These are phyloP conservation scores for Silurus glanis DNA, from an alignment of 2,113 vertebrate species.

Conservation along the genomic window DNA sequence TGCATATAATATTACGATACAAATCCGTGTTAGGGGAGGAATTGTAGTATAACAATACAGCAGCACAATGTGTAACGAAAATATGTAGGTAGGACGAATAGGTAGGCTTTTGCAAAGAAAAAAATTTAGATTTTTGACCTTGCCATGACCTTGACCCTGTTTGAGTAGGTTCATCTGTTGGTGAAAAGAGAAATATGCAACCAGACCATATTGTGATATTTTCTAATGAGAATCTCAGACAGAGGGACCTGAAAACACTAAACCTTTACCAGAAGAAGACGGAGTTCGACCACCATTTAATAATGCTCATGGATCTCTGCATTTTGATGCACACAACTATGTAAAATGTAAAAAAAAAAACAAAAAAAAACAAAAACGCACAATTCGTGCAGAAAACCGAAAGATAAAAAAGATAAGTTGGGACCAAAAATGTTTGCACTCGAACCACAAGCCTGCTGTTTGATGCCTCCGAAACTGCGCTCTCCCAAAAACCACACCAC, in stretches of 20 bases:
- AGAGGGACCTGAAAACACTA: not conserved
- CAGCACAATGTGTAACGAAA: no score
- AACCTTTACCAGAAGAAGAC: not conserved
- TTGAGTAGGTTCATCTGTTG: not conserved
- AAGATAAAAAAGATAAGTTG: not conserved
- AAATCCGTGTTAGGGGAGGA: no score
- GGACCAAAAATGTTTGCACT: not conserved
- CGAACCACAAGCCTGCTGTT: not conserved
- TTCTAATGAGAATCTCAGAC: not conserved
- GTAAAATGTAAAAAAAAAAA: not conserved
- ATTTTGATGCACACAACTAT: not conserved
- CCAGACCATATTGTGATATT: not conserved
- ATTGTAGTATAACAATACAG: no score
- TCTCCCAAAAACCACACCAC: conserved; percentile 25
- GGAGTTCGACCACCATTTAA: not conserved
- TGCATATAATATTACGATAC: no score
- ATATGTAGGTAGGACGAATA: no score
- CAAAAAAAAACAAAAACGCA: no score
- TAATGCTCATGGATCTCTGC: not conserved
- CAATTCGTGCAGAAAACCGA: no score
- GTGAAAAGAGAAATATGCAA: not conserved
- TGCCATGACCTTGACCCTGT: not conserved
- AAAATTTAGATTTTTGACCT: not conserved
- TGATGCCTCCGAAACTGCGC: not conserved
- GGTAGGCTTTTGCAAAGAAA: not conserved